Base-by-base conservation (phyloP, 2,888 invertebrate genomes). In the Branchipolynoe longqiensis region DNA sequence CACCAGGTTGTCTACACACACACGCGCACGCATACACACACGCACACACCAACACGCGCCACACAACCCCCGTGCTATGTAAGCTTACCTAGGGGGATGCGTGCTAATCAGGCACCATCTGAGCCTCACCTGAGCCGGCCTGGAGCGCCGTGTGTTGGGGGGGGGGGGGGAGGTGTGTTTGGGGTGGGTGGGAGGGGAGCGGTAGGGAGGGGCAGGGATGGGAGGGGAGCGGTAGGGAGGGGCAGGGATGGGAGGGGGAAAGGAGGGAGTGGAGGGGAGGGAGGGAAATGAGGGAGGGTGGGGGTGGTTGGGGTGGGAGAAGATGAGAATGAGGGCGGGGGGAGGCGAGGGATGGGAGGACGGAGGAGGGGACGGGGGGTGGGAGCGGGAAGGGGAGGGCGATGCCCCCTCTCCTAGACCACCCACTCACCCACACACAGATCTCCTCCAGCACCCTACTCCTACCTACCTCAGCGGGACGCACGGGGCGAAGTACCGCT, bases 111-210 rank as follows among this genome's bases (percentile, higher is more conserved):
- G 36, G 14, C 22, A 14, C 69, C 69, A 69, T 69, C 69, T 69
- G 69, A 69, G 25, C 25, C 36, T 38, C 69, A 69, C 69, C 69
- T 69, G 69, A 38, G 3, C 69, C 69, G 38, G 38, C 69, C n/a
- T 41, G 41, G n/a, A 78, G 48, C 41, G 48, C 41, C 41, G n/a
- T 78, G 48, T 48, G 25, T 6, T 41, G 4, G 33, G 40, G 1
- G n/a, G 8, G 38, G 1, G 73, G 22, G 22, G 14, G 38, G 4
- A 73, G 28, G 28, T 12, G 40, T 18, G 8, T 1, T 48, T n/a
- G n/a, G n/a, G n/a, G n/a, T n/a, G 2, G 54, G 28, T n/a, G 48
- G 73, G 78, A 48, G 41, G 78, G 78, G 78, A 78, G 48, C n/a
- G 41, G 48, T 48, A 48, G 78, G 48, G 78, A 69, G 38, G 18